A percentile compares a stretch with the other conserved stretches of the same genome.
Evolutionary conservation across 1,140 invertebrate genomes (phyloP).

Genomic region (Rhizoglyphus robini): DNA sequence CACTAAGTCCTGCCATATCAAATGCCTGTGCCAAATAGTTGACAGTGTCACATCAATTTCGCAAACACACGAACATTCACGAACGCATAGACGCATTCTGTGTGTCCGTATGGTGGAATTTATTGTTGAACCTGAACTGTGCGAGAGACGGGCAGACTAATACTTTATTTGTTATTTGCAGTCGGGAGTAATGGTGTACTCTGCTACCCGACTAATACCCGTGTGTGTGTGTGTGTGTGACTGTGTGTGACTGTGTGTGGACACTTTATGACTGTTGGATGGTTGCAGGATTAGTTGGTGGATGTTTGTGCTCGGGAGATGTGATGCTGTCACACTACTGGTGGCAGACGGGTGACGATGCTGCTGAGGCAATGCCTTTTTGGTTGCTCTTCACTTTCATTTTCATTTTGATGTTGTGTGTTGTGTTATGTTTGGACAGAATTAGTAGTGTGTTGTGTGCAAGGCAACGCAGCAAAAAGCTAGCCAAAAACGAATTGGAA

Average conservation of each 20-base stretch:
- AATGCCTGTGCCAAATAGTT: no score
- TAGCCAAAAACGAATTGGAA: background rate
- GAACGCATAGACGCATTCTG: no score
- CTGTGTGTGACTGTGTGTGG: background rate
- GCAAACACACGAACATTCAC: no score
- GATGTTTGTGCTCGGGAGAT: background rate
- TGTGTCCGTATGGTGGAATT: no score
- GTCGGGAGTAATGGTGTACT: no score
- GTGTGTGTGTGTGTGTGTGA: background rate
- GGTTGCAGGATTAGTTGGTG: background rate
- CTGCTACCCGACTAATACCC: background rate
- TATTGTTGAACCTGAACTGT: no score
- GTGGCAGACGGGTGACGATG: background rate
- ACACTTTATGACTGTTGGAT: background rate
- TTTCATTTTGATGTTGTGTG: background rate
- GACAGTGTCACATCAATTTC: no score
- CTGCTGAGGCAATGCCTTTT: background rate
- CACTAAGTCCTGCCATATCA: no score
- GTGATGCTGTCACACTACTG: background rate
- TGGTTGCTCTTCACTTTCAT: background rate
- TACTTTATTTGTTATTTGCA: no score
- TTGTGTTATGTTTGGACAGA: background rate
- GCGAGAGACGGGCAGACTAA: no score
- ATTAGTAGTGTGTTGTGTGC: background rate
- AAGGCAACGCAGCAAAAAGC: background rate